Base-by-base conservation (phyloP, 2,113 vertebrate species). In the Cyanoderma ruficeps region DNA sequence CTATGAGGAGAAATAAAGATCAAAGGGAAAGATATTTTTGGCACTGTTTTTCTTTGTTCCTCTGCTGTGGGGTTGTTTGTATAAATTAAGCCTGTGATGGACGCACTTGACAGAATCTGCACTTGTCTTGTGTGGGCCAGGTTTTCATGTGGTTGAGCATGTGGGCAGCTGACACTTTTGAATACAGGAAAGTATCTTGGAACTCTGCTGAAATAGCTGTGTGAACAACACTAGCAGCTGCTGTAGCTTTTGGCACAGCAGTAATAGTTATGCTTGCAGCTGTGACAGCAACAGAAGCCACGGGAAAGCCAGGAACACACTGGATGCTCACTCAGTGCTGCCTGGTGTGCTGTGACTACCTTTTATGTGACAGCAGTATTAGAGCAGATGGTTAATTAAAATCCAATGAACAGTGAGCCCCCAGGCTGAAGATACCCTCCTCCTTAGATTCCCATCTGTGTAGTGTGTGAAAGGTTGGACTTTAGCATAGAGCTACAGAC, bases 141-240 rank as follows among this genome's bases (percentile, higher is more conserved):
- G 55, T 57, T 92, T 96, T 88, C 42, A 30, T 64, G 70, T 53
- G 50, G 46, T n/a, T 77, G 75, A 80, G 56, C 68, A 35, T 15
- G 79, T 60, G 68, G 55, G 63, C 46, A 88, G 82, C 59, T 96
- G 71, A 61, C 25, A 39, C 63, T 92, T 90, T 7, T 74, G 88
- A 74, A 74, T 39, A 77, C 55, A 59, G 42, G 55, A 77, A 42
- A 49, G 21, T 55, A 46, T 87, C 90, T 87, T 80, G 59, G 86
- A 93, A 42, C 59, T 75, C 35, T 50, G 92, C 79, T 93, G 84
- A 71, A 97, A 91, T 82, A 76, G 81, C 81, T 74, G 39, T 33
- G 59, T 72, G 57, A 84, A 47, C 78, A 92, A 69, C 67, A 91
- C 12, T 21, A 76, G 74, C 85, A 95, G 94, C 79, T 92, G 82